Evolutionary conservation across 2,797 vertebrate genomes (phyloP).

Genomic region (Paramormyrops hopkinsi): DNA sequence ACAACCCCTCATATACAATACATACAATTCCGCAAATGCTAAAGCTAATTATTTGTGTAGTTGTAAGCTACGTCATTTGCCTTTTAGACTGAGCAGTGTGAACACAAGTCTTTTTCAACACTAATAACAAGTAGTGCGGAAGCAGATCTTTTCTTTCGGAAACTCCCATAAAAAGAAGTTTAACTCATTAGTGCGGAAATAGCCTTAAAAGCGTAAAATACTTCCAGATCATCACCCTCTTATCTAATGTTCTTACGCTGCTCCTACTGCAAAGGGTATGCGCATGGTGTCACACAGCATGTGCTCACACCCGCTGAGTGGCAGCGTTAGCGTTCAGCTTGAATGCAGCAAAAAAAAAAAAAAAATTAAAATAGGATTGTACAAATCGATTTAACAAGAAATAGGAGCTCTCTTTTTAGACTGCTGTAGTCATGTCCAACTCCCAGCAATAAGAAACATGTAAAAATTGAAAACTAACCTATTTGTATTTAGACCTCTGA

Average conservation of each 20-base stretch:
- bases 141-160: neutral
- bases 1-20: neutral
- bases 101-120: neutral
- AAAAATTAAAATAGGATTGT: neutral
- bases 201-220: neutral
- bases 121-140: neutral
- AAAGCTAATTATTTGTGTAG: neutral
- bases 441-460: neutral
- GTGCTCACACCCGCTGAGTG: neutral
- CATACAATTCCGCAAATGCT: neutral
- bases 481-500: neutral
- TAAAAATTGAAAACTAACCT: neutral
- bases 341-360: neutral
- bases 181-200: neutral
- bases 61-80: neutral
- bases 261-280: neutral
- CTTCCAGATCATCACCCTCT: neutral
- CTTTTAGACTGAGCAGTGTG: neutral
- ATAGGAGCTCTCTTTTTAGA: neutral
- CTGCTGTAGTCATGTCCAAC: neutral
- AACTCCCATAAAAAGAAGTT: neutral
- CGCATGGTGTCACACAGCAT: neutral
- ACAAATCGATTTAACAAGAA: neutral
- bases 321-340: neutral
- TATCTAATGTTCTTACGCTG: neutral